Base-by-base conservation (phyloP, 1,140 invertebrate species). In the Drosophila triauraria region DNA sequence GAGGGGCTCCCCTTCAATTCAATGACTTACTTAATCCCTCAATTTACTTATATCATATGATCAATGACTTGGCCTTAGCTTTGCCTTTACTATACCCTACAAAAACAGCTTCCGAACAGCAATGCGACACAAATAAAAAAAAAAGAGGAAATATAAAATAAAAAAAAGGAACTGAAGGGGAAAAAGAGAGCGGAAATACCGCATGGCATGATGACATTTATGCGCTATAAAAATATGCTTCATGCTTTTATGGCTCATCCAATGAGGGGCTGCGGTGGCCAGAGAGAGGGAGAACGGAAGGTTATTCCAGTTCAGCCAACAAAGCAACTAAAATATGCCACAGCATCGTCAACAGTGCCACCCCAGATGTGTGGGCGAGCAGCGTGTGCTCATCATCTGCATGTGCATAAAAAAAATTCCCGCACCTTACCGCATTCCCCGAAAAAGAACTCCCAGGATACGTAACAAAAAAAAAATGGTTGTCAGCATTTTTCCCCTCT, bases 161-260 rank as follows among this genome's bases (percentile, higher is more conserved):
- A 44, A 53, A 47, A 69, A 51, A 51, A 38, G 17, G 9, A 60
- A 57, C 12, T 23, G 9, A 20, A 15, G 32, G 23, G 40, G 27
- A 23, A 57, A 57, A 13, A n/a, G 23, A 35, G 38, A 30, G 17
- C 53, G 50, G 51, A 84, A 84, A 81, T 78, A 48, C 75, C 81
- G 84, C 81, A 88, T 78, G 75, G 56, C 77, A 88, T 85, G 83
- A 90, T 88, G 84, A 79, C 85, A 88, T 88, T 88, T 82, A 90
- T 88, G 85, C 68, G 75, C 81, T 74, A 90, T 88, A 88, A 88
- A 88, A 88, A 81, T 88, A 88, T 87, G 84, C 74, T 88, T 63
- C 64, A 75, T 68, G 80, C 85, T 83, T 68, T 75, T 78, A 80
- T 90, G 84, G 84, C 68, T 62, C 77, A 80, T 63, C 69, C 75